These are phyloP conservation scores for human DNA, from an alignment of 2,113 vertebrate species.

Conservation along the genomic window GRCh38 chr1:165466501-165467000, in stretches of 20 bases:
- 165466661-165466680: neutral
- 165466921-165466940: neutral
- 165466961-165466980: neutral
- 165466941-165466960: neutral
- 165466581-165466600: neutral
- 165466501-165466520: neutral
- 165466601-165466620: no score
- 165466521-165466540: neutral
- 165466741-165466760: neutral
- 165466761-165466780: neutral
- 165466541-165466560: neutral
- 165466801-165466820: neutral
- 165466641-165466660: fast-evolving
- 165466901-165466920: neutral
- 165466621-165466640: neutral
- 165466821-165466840: neutral
- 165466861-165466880: fast-evolving
- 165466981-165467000: neutral
- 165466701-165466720: neutral
- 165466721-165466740: no score
- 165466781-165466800: neutral
- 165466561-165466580: neutral
- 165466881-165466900: neutral
- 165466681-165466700: neutral
- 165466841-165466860: neutral